Conservation (phyloP, 2,888 invertebrate species). For the Sericinus montela region DNA sequence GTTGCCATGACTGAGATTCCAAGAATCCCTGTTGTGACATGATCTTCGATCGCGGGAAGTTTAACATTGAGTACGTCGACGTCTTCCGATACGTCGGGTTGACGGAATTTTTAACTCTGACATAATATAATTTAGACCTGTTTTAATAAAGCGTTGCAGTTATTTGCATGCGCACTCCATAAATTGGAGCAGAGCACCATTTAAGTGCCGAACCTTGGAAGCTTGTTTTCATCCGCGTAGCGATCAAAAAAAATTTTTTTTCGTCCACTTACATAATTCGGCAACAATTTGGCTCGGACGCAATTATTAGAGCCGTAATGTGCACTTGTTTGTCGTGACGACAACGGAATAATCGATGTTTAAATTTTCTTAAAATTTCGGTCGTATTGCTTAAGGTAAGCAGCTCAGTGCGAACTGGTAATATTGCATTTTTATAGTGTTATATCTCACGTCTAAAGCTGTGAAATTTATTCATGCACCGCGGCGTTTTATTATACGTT, state of each 20-base stretch:
- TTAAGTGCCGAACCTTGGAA: constrained; percentile 31
- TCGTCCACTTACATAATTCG: constrained; percentile 48
- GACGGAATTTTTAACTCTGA: background rate
- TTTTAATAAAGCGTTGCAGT: constrained; percentile 22
- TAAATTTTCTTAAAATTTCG: constrained; percentile 54
- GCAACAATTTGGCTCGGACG: constrained; percentile 40
- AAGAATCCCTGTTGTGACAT: constrained; percentile 37
- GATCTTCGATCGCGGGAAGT: constrained; percentile 47
- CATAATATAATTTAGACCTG: background rate
- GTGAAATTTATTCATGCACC: constrained; percentile 35
- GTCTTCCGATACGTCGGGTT: constrained; percentile 46
- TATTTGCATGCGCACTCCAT: constrained; percentile 42
- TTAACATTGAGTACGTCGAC: constrained; percentile 36
- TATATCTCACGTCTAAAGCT: constrained; percentile 27
- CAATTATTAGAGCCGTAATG: constrained; percentile 47
- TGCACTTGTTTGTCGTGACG: constrained; percentile 55
- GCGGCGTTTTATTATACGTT: constrained; percentile 40
- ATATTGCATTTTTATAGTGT: constrained; percentile 20
- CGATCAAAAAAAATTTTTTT: constrained; percentile 44
- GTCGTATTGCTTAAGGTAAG: constrained; percentile 47
- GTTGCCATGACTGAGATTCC: constrained; percentile 30
- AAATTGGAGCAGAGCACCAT: constrained; percentile 49
- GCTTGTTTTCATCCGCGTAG: constrained; percentile 37
- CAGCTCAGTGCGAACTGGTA: constrained; percentile 27
- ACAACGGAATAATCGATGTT: constrained; percentile 45